phyloP scores from a whole-genome alignment of 2,797 vertebrate genomes.

The Knipowitschia caucasica region DNA sequence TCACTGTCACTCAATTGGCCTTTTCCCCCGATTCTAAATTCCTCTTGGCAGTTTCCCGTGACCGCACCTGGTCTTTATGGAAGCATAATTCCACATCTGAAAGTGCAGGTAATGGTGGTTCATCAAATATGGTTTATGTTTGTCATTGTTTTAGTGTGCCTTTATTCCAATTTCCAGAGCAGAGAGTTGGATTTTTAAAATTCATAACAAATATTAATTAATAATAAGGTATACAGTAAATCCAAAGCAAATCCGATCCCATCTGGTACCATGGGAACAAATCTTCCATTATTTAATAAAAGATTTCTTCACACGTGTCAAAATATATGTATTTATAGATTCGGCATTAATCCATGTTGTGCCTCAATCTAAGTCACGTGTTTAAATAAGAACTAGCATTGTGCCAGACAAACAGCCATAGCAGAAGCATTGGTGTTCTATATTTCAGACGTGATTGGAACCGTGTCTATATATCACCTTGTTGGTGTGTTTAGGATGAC shows the following conservation, averaged over 20 bases:
- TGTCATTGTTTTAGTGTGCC: background rate
- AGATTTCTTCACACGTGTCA: conserved; percentile 24
- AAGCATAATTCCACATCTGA: conserved; percentile 63
- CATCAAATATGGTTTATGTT: background rate
- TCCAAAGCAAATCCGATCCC: conserved; percentile 43
- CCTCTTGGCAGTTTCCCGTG: conserved; percentile 91
- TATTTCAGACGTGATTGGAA: conserved; percentile 7
- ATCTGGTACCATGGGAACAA: conserved; percentile 41
- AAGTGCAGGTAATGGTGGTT: conserved; percentile 73
- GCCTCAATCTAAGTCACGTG: background rate
- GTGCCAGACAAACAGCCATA: background rate
- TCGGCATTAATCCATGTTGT: background rate
- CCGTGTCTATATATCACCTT: conserved; percentile 10
- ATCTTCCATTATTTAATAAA: conserved; percentile 40
- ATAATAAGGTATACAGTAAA: conserved; percentile 33
- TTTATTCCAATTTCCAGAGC: conserved; percentile 14
- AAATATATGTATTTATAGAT: conserved; percentile 17
- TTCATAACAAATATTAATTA: conserved; percentile 51
- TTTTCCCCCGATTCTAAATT: conserved; percentile 88
- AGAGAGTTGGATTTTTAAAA: conserved; percentile 36
- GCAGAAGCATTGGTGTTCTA: background rate
- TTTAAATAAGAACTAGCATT: background rate
- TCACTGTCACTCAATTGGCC: conserved; percentile 94
- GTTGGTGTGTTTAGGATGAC: conserved; percentile 18
- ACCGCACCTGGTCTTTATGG: conserved; percentile 96